Percentiles rank a stretch among this genome's conserved stretches.
These are phyloP conservation scores for Cephalopterus ornatus DNA, from an alignment of 2,113 vertebrate species.

Conservation along the genomic window DNA sequence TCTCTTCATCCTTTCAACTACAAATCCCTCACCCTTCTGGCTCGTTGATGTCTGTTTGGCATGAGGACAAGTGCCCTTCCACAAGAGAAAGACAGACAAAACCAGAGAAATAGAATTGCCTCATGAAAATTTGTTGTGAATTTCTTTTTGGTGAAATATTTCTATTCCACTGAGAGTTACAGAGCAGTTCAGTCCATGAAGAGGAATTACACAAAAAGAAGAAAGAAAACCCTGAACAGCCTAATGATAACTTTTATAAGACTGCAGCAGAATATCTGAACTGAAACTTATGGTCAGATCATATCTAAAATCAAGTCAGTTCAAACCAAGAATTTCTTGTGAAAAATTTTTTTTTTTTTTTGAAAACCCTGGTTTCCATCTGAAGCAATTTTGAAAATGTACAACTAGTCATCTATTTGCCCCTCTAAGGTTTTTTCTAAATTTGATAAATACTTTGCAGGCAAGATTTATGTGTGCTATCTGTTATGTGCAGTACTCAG, in stretches of 20 bases:
- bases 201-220: neutral
- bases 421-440: neutral
- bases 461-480: neutral
- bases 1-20: neutral
- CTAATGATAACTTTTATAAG: neutral
- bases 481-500: neutral
- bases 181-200: neutral
- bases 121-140: neutral
- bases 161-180: neutral
- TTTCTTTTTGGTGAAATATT: neutral
- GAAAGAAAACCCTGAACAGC: neutral
- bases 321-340: neutral
- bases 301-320: neutral
- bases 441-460: neutral
- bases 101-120: neutral
- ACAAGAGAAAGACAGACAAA: neutral
- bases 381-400: neutral
- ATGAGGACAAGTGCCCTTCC: neutral
- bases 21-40: neutral
- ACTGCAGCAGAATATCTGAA: neutral
- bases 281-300: neutral
- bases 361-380: neutral
- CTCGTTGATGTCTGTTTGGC: slow-evolving; percentile 17
- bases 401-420: neutral
- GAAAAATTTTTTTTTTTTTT: neutral